Conservation (phyloP, 1,140 invertebrate genomes). For the Hetaerina americana region DNA sequence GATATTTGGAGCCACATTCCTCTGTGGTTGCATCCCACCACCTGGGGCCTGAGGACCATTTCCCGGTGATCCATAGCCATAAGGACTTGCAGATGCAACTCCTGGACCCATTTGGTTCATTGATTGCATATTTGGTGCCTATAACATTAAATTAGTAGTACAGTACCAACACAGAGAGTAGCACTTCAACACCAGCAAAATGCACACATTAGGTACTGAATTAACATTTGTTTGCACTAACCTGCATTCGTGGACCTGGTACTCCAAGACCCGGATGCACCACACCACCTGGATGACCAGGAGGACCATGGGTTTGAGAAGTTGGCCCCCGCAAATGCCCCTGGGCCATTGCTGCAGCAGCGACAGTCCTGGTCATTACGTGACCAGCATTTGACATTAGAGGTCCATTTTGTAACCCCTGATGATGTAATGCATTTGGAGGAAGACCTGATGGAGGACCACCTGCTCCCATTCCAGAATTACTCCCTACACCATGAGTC, state of each 20-base stretch:
- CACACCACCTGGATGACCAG: slow-evolving; percentile 12
- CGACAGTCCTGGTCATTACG: slow-evolving; percentile 30
- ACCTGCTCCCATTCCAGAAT: slow-evolving; percentile 47
- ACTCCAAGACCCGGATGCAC: slow-evolving; percentile 6
- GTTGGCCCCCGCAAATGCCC: slow-evolving; percentile 16
- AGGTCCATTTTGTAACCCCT: slow-evolving; percentile 48
- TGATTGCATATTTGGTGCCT: not conserved
- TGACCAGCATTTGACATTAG: slow-evolving; percentile 34
- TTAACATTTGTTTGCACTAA: too few relatives aligned
- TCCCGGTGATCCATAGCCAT: slow-evolving; percentile 11
- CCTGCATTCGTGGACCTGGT: slow-evolving; percentile 16
- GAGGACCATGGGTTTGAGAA: slow-evolving; percentile 19
- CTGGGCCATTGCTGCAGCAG: slow-evolving; percentile 23
- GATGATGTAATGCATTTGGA: slow-evolving; percentile 26
- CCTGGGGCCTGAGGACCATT: not conserved
- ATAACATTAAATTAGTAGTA: not conserved
- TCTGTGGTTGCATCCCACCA: not conserved
- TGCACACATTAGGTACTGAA: too few relatives aligned
- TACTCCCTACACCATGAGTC: slow-evolving; percentile 44
- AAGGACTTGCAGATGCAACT: slow-evolving; percentile 12
- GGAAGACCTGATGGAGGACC: slow-evolving; percentile 35
- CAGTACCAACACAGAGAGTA: too few relatives aligned
- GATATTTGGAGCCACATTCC: slow-evolving; percentile 2
- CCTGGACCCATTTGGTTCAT: slow-evolving; percentile 22
- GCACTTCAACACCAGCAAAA: too few relatives aligned